Base-by-base conservation (phyloP, 2,113 vertebrate species). In the Strix aluco region DNA sequence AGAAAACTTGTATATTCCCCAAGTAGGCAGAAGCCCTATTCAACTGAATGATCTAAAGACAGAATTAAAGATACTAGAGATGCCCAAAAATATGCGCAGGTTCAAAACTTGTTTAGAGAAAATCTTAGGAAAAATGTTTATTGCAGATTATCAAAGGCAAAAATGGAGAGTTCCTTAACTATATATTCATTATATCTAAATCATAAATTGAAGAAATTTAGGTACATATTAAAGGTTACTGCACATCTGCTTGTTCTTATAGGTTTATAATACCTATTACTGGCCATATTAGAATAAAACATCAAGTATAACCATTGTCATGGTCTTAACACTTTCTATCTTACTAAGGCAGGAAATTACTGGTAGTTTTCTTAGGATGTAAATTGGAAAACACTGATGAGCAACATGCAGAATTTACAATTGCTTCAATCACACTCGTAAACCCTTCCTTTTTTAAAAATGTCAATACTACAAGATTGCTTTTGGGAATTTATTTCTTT, bases 351-450 rank as follows among this genome's bases (percentile, higher is more conserved):
- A 88, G 80, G 69, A 95, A 89, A 83, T 88, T 86, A 74, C 75
- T 25, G 38, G 42, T 78, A 73, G 36, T 86, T 88, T 94, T 66
- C 74, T 94, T 83, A 4, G 55, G 72, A 88, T 62, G 69, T 70
- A 89, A 92, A 88, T n/a, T 70, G 65, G 86, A 92, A 91, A 88
- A 81, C 83, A 74, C 65, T 88, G 89, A 92, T 34, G 32, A 90
- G 72, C 32, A 88, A 86, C 83, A 88, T 30, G 44, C 71, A 94
- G 79, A 70, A 92, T 49, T 40, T 61, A 59, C 67, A 88, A 81
- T 78, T 83, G 63, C 51, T 70, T 91, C 93, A 88, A 74, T 81
- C 88, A 92, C 47, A 94, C n/a, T 86, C 77, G 70, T 61, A 89
- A 86, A 70, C n/a, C 27, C n/a, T 88, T 79, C 10, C 15, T 58